Evolutionary conservation across 2,888 invertebrate species (phyloP).

Genomic region (Dinocampus coccinellae): DNA sequence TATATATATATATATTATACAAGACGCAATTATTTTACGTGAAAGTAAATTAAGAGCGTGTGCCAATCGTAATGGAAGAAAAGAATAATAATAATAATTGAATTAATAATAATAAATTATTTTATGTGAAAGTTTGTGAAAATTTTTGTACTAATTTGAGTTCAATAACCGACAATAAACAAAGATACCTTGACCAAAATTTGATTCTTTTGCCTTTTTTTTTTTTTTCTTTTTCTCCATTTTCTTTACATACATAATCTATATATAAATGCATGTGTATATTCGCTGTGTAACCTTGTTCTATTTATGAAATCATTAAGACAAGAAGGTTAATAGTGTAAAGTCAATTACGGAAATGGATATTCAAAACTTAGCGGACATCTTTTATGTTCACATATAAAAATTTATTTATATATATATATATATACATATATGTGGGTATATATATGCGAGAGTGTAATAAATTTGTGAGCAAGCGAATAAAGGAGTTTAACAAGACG

Average conservation of each 20-base stretch:
- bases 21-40: not conserved
- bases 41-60: not conserved
- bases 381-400: too few species aligned
- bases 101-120: not conserved
- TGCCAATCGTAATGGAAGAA: not conserved
- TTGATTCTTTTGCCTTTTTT: not conserved
- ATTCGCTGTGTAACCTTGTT: not conserved
- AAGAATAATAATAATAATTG: not conserved
- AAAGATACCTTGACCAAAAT: not conserved
- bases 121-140: not conserved
- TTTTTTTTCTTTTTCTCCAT: not conserved
- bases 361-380: not conserved
- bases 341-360: not conserved
- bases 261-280: not conserved
- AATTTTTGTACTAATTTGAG: not conserved
- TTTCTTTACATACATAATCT: too few species aligned
- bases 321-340: conserved; percentile 1
- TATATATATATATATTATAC: conserved; percentile 6
- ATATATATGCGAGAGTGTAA: too few species aligned
- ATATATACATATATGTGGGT: too few species aligned
- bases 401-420: too few species aligned
- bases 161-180: not conserved
- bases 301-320: not conserved
- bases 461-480: too few species aligned
- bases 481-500: too few species aligned